phyloP scores from a whole-genome alignment of 2,113 vertebrate species.

The Caretta caretta region DNA sequence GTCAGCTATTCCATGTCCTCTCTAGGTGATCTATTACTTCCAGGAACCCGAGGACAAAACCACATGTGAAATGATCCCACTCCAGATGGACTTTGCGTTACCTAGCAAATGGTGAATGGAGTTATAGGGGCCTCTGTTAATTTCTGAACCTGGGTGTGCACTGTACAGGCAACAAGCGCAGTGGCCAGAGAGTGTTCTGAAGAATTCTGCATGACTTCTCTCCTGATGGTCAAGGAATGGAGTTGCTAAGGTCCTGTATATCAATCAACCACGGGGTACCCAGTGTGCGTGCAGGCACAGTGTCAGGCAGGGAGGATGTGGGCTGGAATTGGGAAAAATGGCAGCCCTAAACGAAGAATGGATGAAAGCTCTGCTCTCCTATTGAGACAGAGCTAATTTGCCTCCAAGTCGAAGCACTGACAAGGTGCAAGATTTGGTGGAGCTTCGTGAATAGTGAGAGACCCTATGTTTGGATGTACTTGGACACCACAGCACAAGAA shows the following conservation, averaged over 20 bases:
- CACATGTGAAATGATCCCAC: neutral
- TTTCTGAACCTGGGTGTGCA: neutral
- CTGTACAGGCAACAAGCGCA: neutral
- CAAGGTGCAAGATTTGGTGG: neutral
- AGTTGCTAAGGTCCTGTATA: neutral
- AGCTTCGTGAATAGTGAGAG: neutral
- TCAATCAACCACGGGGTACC: neutral
- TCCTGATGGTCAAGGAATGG: neutral
- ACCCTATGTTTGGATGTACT: neutral
- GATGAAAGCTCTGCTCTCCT: neutral
- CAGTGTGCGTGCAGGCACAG: neutral
- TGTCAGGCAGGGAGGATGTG: neutral
- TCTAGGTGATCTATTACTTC: neutral
- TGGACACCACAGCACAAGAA: constrained; percentile 20
- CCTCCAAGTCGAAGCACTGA: neutral
- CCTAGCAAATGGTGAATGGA: neutral
- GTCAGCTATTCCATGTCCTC: neutral
- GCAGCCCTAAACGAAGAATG: neutral
- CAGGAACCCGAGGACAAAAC: neutral
- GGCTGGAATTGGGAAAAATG: neutral
- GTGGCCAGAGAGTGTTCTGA: neutral
- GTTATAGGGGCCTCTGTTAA: neutral
- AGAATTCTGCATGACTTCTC: neutral
- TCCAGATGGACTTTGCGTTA: neutral
- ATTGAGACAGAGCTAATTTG: neutral